Conservation (phyloP, 2,113 vertebrate species). For the Phaetusa simplex region DNA sequence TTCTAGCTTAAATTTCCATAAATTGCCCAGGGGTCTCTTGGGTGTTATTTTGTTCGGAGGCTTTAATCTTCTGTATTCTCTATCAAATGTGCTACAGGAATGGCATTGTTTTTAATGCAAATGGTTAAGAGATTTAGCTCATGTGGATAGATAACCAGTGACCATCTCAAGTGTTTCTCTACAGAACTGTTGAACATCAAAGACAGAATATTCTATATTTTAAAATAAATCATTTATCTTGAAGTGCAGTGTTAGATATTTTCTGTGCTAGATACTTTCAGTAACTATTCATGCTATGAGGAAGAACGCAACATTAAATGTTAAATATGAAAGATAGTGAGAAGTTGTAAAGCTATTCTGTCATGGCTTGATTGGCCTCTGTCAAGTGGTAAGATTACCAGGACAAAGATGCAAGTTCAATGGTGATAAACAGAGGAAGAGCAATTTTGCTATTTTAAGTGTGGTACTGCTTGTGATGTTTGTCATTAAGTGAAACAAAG, state of each 20-base stretch:
- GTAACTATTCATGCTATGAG: constrained; percentile 1
- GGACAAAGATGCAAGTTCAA: not conserved
- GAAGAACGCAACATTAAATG: not conserved
- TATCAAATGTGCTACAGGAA: not conserved
- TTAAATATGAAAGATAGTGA: constrained; percentile 9
- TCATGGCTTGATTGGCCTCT: not conserved
- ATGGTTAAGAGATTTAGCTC: constrained; percentile 30
- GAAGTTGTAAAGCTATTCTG: not conserved
- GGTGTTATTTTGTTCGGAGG: not conserved
- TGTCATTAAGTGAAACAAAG: not conserved
- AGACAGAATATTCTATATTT: constrained; percentile 46
- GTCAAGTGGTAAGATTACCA: constrained; percentile 8
- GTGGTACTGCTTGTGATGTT: not conserved
- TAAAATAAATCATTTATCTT: constrained; percentile 49
- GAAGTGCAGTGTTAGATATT: not conserved
- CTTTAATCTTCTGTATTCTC: constrained; percentile 42
- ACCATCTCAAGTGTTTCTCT: constrained; percentile 43
- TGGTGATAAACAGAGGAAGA: constrained; percentile 11
- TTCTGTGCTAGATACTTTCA: not conserved
- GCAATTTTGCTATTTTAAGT: not conserved
- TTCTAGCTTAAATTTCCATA: not conserved
- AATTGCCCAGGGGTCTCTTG: not conserved
- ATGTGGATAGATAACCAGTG: constrained; percentile 43
- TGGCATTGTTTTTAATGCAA: constrained; percentile 54
- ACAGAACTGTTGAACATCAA: constrained; percentile 56